Base-by-base conservation (phyloP, 2,888 invertebrate genomes). In the Clepsis dumicolana region DNA sequence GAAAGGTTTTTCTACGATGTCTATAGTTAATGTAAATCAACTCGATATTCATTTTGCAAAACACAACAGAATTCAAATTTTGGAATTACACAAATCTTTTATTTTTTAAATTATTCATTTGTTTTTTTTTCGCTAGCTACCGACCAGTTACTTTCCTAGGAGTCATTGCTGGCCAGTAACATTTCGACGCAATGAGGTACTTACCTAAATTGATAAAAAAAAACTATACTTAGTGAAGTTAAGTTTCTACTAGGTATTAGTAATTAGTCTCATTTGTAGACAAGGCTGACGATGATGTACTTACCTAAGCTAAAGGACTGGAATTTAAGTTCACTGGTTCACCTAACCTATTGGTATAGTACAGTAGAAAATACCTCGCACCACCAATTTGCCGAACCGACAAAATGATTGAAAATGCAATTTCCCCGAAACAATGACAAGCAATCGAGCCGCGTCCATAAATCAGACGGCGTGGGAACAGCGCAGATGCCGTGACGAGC, bases 391-490 rank as follows among this genome's bases (percentile, higher is more conserved):
- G 57, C 62, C 50, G 50, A 48, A 56, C 67, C 67, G 59, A 57
- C 63, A 64, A 62, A 66, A 66, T 68, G 68, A 68, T 68, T 59
- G 68, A 68, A 68, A 57, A 53, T 68, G 68, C 68, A 68, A 68
- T 68, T 68, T 64, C 41, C 70, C 53, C 65, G 70, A 77, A 81
- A 82, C 82, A 81, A 80, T 82, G 75, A 75, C 71, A 71, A 62
- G 80, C 76, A 81, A 80, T 81, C 78, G 77, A 80, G 73, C 75
- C 70, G 72, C 67, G 66, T 61, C 64, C 82, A 80, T 82, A 82
- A 80, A 81, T 80, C 82, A 78, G 76, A 68, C 57, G 57, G 57
- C 63, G 68, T 68, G 68, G 44, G 68, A 68, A 64, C 52, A n/a
- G 29, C 63, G 41, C 68, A 64, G 68, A 29, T 68, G 68, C 41